Evolutionary conservation across 2,797 vertebrate species (phyloP).

Genomic region (Acipenser transmontanus): DNA sequence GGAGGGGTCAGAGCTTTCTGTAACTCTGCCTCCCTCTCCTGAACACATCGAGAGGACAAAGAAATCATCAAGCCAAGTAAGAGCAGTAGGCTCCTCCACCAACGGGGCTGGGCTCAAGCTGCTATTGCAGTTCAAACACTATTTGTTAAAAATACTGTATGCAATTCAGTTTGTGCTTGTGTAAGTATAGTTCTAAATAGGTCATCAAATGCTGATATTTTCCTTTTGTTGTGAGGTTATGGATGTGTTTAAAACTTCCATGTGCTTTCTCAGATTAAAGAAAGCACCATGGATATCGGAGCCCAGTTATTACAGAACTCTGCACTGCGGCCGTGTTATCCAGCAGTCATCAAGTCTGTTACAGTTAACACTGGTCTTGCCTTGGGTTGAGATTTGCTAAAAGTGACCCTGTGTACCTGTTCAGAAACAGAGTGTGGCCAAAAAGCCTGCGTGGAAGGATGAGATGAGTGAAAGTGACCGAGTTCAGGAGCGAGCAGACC

Average conservation of each 20-base stretch:
- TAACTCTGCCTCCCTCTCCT: conserved; percentile 37
- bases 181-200: too few relatives aligned
- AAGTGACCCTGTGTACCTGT: neutral
- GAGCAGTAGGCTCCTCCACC: too few relatives aligned
- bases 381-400: neutral
- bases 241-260: too few relatives aligned
- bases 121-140: too few relatives aligned
- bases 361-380: neutral
- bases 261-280: too few relatives aligned
- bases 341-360: neutral
- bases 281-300: too few relatives aligned
- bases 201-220: too few relatives aligned
- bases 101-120: too few relatives aligned
- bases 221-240: too few relatives aligned
- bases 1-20: conserved; percentile 39
- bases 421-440: conserved; percentile 36
- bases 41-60: conserved; percentile 19
- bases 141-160: too few relatives aligned
- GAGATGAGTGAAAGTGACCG: conserved; percentile 38
- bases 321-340: neutral
- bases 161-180: too few relatives aligned
- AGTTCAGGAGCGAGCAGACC: conserved; percentile 31
- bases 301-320: neutral
- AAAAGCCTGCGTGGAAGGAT: conserved; percentile 44
- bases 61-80: conserved; percentile 47